Conservation (phyloP, 1,140 invertebrate species). For the Pseudomyrmex flavicornis region DNA sequence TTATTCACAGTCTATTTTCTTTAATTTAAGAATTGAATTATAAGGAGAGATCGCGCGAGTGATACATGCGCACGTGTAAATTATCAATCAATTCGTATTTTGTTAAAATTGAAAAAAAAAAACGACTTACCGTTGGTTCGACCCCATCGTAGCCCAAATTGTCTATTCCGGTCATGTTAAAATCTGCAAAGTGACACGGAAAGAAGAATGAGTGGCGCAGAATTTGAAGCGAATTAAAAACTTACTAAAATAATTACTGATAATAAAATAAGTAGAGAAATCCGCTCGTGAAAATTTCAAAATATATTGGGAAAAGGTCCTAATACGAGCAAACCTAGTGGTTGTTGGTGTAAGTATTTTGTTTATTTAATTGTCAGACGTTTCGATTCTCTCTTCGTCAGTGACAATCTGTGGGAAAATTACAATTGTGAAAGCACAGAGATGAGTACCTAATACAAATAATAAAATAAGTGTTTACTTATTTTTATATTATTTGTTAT, state of each 20-base stretch:
- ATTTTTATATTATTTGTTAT: no score
- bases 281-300: no score
- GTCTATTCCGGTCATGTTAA: constrained; percentile 64
- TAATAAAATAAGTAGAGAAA: no score
- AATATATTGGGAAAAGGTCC: no score
- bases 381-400: no score
- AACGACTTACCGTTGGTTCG: constrained; percentile 50
- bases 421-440: no score
- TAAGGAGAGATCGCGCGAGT: not conserved
- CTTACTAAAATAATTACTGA: not conserved
- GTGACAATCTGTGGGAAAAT: no score
- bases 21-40: not conserved
- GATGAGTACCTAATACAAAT: no score
- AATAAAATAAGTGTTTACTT: no score
- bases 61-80: not conserved
- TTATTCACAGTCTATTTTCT: not conserved
- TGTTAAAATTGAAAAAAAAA: not conserved
- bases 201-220: constrained; percentile 3
- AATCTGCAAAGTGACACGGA: constrained; percentile 38
- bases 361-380: no score
- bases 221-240: constrained; percentile 4
- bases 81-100: not conserved
- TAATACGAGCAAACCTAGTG: no score
- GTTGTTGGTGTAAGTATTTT: no score
- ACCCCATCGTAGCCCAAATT: constrained; percentile 61